phyloP scores from a whole-genome alignment of 2,888 invertebrate species.

The Noctua janthe region DNA sequence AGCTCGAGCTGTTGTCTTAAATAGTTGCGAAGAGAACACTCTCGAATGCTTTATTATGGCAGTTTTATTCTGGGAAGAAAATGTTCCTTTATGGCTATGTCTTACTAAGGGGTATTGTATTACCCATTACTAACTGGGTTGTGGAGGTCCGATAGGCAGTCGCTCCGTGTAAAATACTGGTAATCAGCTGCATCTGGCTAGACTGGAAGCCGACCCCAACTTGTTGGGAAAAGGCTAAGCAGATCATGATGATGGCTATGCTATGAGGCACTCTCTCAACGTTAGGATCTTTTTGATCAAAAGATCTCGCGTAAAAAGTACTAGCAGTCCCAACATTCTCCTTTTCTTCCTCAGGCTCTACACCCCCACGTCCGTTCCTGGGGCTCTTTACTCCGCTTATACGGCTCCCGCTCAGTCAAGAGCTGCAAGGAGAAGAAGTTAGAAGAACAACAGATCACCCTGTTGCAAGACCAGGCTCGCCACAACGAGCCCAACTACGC shows the following conservation, averaged over 20 bases:
- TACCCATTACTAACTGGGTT: too few relatives aligned
- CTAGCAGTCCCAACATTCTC: neutral
- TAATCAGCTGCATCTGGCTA: neutral
- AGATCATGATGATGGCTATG: too few relatives aligned
- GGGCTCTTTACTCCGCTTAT: conserved; percentile 98
- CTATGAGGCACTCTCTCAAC: too few relatives aligned
- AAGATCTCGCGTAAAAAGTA: neutral
- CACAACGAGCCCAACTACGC: conserved; percentile 98
- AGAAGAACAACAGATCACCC: conserved; percentile 97
- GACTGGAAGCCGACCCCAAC: too few relatives aligned
- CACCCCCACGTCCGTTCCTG: conserved; percentile 98
- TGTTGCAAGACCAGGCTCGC: conserved; percentile 95
- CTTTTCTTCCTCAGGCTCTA: conserved; percentile 88
- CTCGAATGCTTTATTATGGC: neutral
- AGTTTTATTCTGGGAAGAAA: neutral
- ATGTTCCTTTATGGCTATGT: neutral
- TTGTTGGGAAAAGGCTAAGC: too few relatives aligned
- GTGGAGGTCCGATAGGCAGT: neutral
- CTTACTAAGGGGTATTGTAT: neutral
- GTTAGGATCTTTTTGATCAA: too few relatives aligned
- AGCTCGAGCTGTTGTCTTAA: too few relatives aligned
- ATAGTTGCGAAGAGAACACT: neutral
- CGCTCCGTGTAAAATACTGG: neutral
- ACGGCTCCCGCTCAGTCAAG: conserved; percentile 97
- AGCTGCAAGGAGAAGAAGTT: conserved; percentile 97